A percentile compares a stretch with the other conserved stretches of the same genome.
These are phyloP conservation scores for Jacana jacana DNA, from an alignment of 2,113 vertebrate genomes.

Conservation along the genomic window DNA sequence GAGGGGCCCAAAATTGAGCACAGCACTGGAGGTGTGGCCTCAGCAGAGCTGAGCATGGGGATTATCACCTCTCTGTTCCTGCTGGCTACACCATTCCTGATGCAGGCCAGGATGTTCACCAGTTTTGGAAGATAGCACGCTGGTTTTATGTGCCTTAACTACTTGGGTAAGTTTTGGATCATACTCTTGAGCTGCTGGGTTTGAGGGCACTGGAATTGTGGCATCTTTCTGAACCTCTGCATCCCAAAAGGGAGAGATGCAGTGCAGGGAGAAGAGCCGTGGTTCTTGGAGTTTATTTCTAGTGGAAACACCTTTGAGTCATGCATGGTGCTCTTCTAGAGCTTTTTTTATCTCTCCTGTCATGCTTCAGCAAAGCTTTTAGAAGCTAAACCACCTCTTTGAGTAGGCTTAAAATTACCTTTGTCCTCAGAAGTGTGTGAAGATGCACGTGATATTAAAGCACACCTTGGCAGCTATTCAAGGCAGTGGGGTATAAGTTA, in stretches of 20 bases:
- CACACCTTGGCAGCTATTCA: neutral
- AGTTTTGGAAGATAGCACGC: neutral
- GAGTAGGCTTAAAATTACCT: neutral
- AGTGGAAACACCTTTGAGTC: neutral
- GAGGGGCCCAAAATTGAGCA: no score
- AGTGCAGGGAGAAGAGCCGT: neutral
- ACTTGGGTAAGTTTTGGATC: neutral
- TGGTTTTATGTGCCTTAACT: neutral
- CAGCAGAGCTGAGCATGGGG: no score
- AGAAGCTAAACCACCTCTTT: neutral
- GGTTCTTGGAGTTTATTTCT: neutral
- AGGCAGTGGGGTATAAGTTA: neutral
- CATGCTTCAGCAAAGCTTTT: neutral
- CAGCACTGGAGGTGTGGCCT: no score
- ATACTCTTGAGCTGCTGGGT: neutral
- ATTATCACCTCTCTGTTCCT: no score
- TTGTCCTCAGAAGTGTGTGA: neutral
- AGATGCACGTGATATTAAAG: neutral
- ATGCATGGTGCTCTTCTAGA: neutral
- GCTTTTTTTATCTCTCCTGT: neutral
- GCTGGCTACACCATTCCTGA: no score
- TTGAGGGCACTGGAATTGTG: neutral
- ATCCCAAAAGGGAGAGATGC: neutral
- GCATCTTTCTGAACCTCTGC: neutral
- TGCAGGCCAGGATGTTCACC: neutral